A percentile compares a stretch with the other conserved stretches of the same genome.
phyloP scores from a whole-genome alignment of 2,888 invertebrate genomes.

The Harmothoe impar region DNA sequence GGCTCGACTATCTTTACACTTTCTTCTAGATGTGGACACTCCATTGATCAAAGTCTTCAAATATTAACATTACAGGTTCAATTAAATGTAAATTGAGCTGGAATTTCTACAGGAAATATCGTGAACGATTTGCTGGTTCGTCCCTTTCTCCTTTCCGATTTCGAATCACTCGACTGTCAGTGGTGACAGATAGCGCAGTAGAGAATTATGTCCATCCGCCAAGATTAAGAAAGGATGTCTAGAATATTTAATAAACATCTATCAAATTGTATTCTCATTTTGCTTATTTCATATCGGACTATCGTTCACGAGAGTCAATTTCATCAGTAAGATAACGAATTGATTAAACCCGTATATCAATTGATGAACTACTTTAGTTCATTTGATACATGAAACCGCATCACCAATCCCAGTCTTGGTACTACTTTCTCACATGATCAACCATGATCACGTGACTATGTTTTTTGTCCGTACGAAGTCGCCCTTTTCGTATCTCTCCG shows the following conservation, averaged over 20 bases:
- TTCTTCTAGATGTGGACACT: slow-evolving; percentile 83
- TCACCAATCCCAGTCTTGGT: slow-evolving; percentile 17
- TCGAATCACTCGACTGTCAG: slow-evolving; percentile 55
- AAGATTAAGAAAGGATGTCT: background rate
- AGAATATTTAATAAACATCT: background rate
- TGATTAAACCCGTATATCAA: background rate
- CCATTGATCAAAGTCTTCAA: slow-evolving; percentile 74
- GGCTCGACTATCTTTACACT: slow-evolving; percentile 79
- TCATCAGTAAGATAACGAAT: no score
- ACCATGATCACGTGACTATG: background rate
- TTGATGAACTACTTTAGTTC: slow-evolving; percentile 5
- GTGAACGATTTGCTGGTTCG: background rate
- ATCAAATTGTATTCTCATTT: no score
- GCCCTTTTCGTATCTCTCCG: no score
- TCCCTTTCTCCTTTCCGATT: background rate
- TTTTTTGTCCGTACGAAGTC: background rate
- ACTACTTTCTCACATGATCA: slow-evolving; percentile 47
- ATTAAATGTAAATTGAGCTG: background rate
- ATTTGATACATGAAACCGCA: background rate
- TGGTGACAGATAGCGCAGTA: background rate
- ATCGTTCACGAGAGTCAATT: no score
- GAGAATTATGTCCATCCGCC: background rate
- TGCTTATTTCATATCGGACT: no score
- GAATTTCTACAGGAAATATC: background rate
- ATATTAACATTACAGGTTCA: slow-evolving; percentile 26